A percentile compares a stretch with the other conserved stretches of the same genome.
Evolutionary conservation across 2,797 vertebrate genomes (phyloP).

Genomic region (Takifugu ocellatus): DNA sequence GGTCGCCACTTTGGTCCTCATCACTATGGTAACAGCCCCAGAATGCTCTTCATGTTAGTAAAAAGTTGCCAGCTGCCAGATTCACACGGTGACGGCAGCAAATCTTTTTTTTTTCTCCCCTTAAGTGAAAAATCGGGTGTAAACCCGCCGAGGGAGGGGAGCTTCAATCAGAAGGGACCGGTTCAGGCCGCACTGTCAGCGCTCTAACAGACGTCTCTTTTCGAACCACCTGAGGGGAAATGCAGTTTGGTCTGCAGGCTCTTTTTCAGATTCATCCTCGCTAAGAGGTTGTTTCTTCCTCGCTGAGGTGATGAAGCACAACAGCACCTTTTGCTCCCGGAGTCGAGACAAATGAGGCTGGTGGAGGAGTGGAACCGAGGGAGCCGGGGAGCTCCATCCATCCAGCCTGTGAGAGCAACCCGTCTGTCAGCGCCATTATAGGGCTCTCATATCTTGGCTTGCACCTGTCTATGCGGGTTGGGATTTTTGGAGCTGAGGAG

Average conservation of each 20-base stretch:
- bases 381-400: constrained; percentile 17
- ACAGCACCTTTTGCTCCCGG: constrained; percentile 41
- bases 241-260: no score
- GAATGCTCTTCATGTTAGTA: no score
- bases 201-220: no score
- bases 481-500: constrained; percentile 35
- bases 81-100: not conserved
- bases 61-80: not conserved
- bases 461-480: constrained; percentile 65
- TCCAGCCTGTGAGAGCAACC: constrained; percentile 47
- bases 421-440: constrained; percentile 63
- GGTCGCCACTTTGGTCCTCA: no score
- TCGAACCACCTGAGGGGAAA: not conserved
- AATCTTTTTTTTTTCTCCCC: not conserved
- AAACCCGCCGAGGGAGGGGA: not conserved
- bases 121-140: not conserved
- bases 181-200: no score
- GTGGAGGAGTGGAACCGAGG: constrained; percentile 23
- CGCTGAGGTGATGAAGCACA: constrained; percentile 28
- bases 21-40: no score
- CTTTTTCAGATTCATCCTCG: constrained; percentile 20
- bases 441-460: constrained; percentile 61
- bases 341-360: constrained; percentile 41
- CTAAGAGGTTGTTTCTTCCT: constrained; percentile 7
- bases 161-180: not conserved